These are phyloP conservation scores for Bombus superbus DNA, from an alignment of 1,140 invertebrate species.

Conservation along the genomic window DNA sequence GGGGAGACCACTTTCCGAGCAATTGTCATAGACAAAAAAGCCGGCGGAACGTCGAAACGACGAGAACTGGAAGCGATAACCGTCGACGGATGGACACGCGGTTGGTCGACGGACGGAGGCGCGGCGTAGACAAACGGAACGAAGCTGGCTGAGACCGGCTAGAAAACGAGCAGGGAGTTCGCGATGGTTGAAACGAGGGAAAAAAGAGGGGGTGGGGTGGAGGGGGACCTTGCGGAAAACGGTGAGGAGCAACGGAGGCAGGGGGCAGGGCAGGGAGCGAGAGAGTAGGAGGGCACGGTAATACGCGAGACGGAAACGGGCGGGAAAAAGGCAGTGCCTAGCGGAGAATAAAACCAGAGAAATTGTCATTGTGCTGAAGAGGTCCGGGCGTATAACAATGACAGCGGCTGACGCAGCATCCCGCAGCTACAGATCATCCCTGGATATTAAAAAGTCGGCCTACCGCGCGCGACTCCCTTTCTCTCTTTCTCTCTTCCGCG, in stretches of 20 bases:
- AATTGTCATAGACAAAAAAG: constrained; percentile 74
- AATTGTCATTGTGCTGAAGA: constrained; percentile 82
- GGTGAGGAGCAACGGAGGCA: constrained; percentile 24
- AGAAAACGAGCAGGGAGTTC: constrained; percentile 57
- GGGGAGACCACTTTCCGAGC: constrained; percentile 70
- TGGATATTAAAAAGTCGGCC: constrained; percentile 81
- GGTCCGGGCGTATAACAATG: constrained; percentile 80
- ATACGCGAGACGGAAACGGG: constrained; percentile 75
- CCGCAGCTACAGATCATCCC: constrained; percentile 80
- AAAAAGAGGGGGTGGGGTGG: no score
- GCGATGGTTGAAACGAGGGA: constrained; percentile 15
- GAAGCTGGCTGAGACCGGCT: constrained; percentile 33
- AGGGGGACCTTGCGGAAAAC: constrained; percentile 18
- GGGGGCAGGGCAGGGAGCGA: not conserved
- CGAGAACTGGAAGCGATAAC: constrained; percentile 66
- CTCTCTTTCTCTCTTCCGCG: not conserved
- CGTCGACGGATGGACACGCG: constrained; percentile 57
- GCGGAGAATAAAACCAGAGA: constrained; percentile 80
- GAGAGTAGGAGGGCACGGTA: constrained; percentile 54
- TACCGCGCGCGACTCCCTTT: constrained; percentile 55
- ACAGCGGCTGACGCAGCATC: constrained; percentile 80
- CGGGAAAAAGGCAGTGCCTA: constrained; percentile 71
- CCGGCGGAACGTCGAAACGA: constrained; percentile 65
- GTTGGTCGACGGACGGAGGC: constrained; percentile 34
- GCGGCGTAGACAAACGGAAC: constrained; percentile 46